A percentile compares a stretch with the other conserved stretches of the same genome.
These are phyloP conservation scores for Hystrix cristata DNA, from an alignment of 2,113 vertebrate species.

Conservation along the genomic window DNA sequence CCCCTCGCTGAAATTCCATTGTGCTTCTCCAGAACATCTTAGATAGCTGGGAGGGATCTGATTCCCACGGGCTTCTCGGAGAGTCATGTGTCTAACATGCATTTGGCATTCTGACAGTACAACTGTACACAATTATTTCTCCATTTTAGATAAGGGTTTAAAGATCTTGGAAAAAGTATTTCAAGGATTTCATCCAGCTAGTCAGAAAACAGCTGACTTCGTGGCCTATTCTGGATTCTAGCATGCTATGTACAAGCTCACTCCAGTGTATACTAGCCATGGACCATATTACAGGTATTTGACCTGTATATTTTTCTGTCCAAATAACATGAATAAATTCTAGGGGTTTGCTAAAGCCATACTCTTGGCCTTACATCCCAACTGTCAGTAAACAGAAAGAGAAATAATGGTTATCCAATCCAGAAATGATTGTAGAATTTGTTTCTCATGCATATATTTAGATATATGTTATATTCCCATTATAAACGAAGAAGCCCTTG, in stretches of 20 bases:
- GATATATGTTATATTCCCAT: not conserved
- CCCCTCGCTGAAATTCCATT: not conserved
- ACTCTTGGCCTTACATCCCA: not conserved
- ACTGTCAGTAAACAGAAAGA: not conserved
- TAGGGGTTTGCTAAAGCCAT: not conserved
- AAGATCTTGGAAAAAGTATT: not conserved
- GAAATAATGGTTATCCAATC: not conserved
- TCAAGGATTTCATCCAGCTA: not conserved
- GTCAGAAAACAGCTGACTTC: not conserved
- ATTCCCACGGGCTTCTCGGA: not conserved
- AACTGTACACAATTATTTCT: not conserved
- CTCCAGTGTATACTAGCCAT: not conserved
- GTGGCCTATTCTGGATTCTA: not conserved
- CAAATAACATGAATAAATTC: not conserved
- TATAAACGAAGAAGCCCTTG: not conserved
- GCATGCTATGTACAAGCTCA: not conserved
- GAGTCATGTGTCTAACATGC: not conserved
- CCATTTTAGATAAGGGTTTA: conserved; percentile 20
- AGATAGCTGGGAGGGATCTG: not conserved
- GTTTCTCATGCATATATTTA: not conserved
- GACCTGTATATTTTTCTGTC: not conserved
- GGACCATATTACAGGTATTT: not conserved
- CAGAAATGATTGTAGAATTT: not conserved
- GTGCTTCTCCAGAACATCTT: not conserved
- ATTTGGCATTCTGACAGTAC: not conserved